These are phyloP conservation scores for Istiophorus platypterus DNA, from an alignment of 2,113 vertebrate species.

Conservation along the genomic window DNA sequence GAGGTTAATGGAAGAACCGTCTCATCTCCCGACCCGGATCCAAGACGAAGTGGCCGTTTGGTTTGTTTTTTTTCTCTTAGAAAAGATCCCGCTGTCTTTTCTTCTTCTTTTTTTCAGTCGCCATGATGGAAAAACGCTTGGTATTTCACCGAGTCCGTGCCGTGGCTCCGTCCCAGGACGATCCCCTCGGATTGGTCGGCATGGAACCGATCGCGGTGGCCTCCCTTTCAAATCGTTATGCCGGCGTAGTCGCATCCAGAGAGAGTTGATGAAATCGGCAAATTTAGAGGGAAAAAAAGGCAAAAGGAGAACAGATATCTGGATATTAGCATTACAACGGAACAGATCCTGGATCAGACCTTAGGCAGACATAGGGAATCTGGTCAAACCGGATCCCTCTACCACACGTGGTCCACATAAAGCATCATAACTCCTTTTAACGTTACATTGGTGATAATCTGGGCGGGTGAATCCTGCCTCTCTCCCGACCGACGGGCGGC, in stretches of 20 bases:
- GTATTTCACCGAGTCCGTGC: neutral
- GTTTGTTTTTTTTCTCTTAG: too few species aligned
- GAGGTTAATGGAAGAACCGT: conserved; percentile 17
- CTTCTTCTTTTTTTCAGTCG: too few species aligned
- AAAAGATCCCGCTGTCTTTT: too few species aligned
- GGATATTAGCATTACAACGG: neutral
- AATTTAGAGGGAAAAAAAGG: neutral
- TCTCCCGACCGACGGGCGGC: too few species aligned
- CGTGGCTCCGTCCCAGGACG: neutral
- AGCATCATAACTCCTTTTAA: too few species aligned
- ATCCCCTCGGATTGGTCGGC: neutral
- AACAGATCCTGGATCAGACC: neutral
- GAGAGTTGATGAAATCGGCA: neutral
- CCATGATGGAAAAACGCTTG: neutral
- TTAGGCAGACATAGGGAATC: neutral
- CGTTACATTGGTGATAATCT: too few species aligned
- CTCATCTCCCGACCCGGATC: neutral
- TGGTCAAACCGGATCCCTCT: neutral
- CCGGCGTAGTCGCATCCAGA: neutral
- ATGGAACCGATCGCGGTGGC: neutral
- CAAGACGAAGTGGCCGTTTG: neutral
- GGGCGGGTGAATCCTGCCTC: neutral
- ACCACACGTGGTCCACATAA: neutral
- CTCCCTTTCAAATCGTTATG: neutral
- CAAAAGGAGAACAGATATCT: neutral